phyloP scores from a whole-genome alignment of 2,113 vertebrate genomes.

The Lepidothrix coronata region DNA sequence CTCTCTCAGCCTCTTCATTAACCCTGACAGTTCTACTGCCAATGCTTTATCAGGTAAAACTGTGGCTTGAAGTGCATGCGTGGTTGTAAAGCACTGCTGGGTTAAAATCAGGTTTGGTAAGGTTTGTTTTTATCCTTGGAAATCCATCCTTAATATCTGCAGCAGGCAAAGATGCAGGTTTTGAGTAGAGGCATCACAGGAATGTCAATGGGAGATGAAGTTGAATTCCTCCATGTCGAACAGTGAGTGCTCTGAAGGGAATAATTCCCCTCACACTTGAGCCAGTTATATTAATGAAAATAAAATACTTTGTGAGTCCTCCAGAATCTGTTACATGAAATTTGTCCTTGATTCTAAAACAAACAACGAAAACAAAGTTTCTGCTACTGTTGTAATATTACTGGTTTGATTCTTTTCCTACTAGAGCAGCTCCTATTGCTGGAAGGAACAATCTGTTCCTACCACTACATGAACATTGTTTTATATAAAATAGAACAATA shows the following conservation, averaged over 20 bases:
- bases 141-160: not conserved
- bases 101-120: not conserved
- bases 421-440: not conserved
- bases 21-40: not conserved
- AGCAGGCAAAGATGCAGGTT: fast-evolving
- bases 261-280: not conserved
- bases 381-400: not conserved
- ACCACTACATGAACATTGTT: fast-evolving
- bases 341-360: not conserved
- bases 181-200: not conserved
- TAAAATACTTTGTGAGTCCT: not conserved
- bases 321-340: not conserved
- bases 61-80: not conserved
- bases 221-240: not conserved
- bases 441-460: not conserved
- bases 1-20: not conserved
- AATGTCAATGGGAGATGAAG: not conserved
- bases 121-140: not conserved
- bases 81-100: not conserved
- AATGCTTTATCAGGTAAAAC: not conserved
- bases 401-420: not conserved
- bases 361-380: not conserved
- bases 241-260: not conserved
- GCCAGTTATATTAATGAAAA: not conserved
- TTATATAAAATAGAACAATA: not conserved